Conservation (phyloP, 2,888 invertebrate species). For the Pammene fasciana region DNA sequence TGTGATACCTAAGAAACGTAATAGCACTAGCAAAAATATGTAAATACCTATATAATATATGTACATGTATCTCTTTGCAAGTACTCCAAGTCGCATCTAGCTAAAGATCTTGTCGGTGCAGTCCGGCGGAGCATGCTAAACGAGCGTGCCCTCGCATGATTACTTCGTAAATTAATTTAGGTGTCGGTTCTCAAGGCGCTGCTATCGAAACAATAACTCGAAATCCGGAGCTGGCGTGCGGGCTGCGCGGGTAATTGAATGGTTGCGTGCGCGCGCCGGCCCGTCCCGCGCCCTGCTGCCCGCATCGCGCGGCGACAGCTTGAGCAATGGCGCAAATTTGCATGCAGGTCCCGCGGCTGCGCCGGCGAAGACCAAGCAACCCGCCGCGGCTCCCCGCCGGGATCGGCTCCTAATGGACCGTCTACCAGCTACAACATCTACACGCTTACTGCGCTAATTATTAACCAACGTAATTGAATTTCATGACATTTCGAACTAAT, state of each 20-base stretch:
- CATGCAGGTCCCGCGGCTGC: slow-evolving; percentile 36
- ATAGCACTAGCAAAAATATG: no score
- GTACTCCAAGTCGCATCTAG: neutral
- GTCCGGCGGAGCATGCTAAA: slow-evolving; percentile 26
- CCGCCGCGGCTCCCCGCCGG: slow-evolving; percentile 31
- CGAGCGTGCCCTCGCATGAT: slow-evolving; percentile 21
- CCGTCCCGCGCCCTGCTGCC: slow-evolving; percentile 6
- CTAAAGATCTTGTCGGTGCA: slow-evolving; percentile 7
- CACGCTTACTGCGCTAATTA: slow-evolving; percentile 28
- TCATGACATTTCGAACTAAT: slow-evolving; percentile 20
- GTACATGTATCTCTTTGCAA: no score
- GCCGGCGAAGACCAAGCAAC: slow-evolving; percentile 26
- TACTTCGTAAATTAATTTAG: slow-evolving; percentile 31
- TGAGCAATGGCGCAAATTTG: slow-evolving; percentile 35
- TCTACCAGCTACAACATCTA: slow-evolving; percentile 7
- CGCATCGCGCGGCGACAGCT: slow-evolving; percentile 28
- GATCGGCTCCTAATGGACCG: slow-evolving; percentile 20
- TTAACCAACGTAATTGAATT: slow-evolving; percentile 27
- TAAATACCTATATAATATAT: no score
- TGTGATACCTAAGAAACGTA: no score
- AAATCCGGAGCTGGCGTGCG: slow-evolving; percentile 39
- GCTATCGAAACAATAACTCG: slow-evolving; percentile 38
- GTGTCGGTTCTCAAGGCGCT: slow-evolving; percentile 36
- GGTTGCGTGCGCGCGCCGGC: slow-evolving; percentile 36
- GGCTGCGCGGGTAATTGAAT: slow-evolving; percentile 39